Evolutionary conservation across 2,888 invertebrate genomes (phyloP).

Genomic region (Ischnura elegans): DNA sequence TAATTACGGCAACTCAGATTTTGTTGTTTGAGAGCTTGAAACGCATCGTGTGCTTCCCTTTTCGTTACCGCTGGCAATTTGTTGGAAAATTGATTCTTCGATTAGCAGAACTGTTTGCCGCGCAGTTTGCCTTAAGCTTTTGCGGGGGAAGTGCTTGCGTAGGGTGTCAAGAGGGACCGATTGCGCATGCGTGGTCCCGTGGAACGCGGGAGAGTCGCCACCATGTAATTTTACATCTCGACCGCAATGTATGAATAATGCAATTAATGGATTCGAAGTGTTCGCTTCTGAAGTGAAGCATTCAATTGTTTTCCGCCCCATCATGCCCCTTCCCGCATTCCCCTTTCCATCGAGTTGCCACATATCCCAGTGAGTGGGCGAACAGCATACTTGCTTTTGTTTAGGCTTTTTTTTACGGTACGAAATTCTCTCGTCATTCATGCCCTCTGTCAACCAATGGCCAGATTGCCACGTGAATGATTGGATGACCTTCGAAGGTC

Average conservation of each 20-base stretch:
- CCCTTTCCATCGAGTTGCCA: neutral
- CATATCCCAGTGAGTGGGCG: slow-evolving; percentile 8
- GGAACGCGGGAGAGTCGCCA: neutral
- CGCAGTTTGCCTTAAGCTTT: no score
- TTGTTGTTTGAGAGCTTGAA: no score
- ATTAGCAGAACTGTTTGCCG: no score
- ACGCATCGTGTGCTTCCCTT: no score
- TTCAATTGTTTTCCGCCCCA: neutral
- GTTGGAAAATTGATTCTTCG: no score
- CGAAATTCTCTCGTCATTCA: slow-evolving; percentile 21
- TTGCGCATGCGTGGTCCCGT: no score
- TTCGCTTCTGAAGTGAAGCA: neutral
- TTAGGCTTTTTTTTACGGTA: neutral
- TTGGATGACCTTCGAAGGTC: neutral
- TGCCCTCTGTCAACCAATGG: slow-evolving; percentile 33
- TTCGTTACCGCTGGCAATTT: no score
- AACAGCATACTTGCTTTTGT: slow-evolving; percentile 18
- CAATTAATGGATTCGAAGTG: slow-evolving; percentile 21
- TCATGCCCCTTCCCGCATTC: no score
- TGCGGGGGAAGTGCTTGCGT: no score
- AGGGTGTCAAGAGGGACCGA: no score
- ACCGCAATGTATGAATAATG: slow-evolving; percentile 38
- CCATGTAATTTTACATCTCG: neutral
- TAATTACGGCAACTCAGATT: no score
- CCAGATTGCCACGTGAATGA: slow-evolving; percentile 13